Percentiles rank a stretch among this genome's conserved stretches.
phyloP scores from a whole-genome alignment of 23 tunicate species.

The Trididemnum nubilum region DNA sequence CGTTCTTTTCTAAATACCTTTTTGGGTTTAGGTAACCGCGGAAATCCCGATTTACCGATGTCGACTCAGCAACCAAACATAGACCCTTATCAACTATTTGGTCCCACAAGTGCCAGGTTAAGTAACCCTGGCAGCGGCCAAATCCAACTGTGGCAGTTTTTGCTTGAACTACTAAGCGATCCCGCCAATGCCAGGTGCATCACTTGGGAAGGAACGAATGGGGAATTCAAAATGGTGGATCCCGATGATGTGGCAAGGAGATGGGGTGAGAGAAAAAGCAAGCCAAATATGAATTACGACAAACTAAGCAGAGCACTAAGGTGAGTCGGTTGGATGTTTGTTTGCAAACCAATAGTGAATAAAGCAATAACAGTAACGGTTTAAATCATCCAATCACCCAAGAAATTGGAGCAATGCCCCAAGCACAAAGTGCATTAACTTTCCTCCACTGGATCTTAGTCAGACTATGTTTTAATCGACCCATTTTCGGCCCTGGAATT shows the following conservation, averaged over 20 bases:
- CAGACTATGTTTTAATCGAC: no score
- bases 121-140: conserved; percentile 99
- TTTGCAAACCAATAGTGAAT: no score
- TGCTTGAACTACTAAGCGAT: conserved; percentile 94
- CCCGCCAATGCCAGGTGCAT: conserved; percentile 82
- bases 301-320: conserved; percentile 94
- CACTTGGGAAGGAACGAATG: conserved; percentile 98
- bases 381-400: no score
- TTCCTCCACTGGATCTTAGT: no score
- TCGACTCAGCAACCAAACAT: conserved; percentile 26
- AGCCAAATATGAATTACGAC: conserved; percentile 99
- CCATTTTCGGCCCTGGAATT: no score
- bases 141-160: conserved; percentile 98
- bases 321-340: conserved; percentile 22
- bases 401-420: no score
- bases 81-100: conserved; percentile 88
- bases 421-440: no score
- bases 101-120: conserved; percentile 89
- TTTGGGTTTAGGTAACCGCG: no score
- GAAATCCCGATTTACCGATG: not conserved
- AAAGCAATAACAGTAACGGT: no score
- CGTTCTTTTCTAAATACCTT: no score
- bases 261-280: conserved; percentile 99
- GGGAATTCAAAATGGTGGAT: conserved; percentile 99
- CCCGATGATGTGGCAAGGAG: conserved; percentile 99